Evolutionary conservation across 2,113 vertebrate species (phyloP).

Genomic region (Seriola aureovittata): DNA sequence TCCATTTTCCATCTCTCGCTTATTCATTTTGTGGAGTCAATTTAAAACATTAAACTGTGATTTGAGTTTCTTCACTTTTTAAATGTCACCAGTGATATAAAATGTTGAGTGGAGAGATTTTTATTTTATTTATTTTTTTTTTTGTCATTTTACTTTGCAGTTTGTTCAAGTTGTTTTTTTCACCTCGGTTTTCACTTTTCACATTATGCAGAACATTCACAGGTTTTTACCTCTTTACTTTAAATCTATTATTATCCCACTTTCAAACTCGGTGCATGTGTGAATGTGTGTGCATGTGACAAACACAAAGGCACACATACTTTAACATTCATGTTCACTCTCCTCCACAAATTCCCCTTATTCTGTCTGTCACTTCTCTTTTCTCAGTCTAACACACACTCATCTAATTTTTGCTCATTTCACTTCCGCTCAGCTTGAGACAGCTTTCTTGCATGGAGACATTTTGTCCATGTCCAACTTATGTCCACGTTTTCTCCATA

Average conservation of each 20-base stretch:
- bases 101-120: background rate
- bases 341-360: background rate
- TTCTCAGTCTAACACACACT: background rate
- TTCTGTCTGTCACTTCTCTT: background rate
- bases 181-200: background rate
- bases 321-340: background rate
- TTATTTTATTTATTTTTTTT: background rate
- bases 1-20: background rate
- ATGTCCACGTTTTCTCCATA: background rate
- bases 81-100: background rate
- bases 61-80: background rate
- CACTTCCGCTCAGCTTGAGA: background rate
- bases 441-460: background rate
- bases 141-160: background rate
- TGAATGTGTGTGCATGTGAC: background rate
- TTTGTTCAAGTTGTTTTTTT: background rate
- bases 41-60: background rate
- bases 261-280: background rate
- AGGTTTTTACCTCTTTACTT: background rate
- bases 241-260: conserved; percentile 13
- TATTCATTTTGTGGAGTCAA: background rate
- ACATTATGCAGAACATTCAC: background rate
- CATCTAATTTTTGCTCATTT: background rate
- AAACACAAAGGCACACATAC: background rate
- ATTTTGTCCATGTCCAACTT: too few relatives aligned